Conservation (phyloP, 2,113 vertebrate species). For the Bufo gargarizans region DNA sequence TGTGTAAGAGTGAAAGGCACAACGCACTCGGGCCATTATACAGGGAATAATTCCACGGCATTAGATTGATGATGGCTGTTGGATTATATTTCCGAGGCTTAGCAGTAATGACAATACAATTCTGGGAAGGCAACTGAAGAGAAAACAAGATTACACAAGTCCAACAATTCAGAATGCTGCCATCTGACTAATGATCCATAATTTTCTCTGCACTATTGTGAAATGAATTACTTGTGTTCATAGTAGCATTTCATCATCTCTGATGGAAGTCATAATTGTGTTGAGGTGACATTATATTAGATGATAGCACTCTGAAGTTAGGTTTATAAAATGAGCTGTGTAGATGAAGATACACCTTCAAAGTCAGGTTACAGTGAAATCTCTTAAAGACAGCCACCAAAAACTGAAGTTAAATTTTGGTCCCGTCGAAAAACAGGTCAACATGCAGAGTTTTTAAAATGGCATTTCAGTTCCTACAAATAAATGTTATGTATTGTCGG, state of each 20-base stretch:
- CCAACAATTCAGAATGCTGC: slow-evolving; percentile 66
- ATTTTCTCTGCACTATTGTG: slow-evolving; percentile 65
- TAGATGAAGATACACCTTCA: not conserved
- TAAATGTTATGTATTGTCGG: too few relatives aligned
- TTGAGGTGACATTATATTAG: slow-evolving; percentile 50
- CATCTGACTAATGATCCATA: slow-evolving; percentile 71
- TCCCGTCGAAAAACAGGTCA: too few relatives aligned
- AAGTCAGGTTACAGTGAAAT: not conserved
- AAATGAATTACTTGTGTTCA: slow-evolving; percentile 70
- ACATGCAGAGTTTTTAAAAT: too few relatives aligned
- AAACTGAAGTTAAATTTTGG: not conserved
- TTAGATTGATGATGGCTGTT: slow-evolving; percentile 63
- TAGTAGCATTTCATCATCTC: slow-evolving; percentile 63
- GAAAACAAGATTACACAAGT: slow-evolving; percentile 76
- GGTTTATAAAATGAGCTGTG: not conserved
- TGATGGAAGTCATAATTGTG: slow-evolving; percentile 63
- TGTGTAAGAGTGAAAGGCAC: slow-evolving; percentile 55
- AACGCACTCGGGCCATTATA: slow-evolving; percentile 26
- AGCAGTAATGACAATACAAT: slow-evolving; percentile 65
- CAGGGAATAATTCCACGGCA: slow-evolving; percentile 60
- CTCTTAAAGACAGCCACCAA: not conserved
- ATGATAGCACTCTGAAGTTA: not conserved
- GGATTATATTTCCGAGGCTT: slow-evolving; percentile 66
- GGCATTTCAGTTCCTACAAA: too few relatives aligned
- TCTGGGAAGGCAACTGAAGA: slow-evolving; percentile 71